phyloP scores from a whole-genome alignment of 2,888 invertebrate species.

The Drosophila formosana region DNA sequence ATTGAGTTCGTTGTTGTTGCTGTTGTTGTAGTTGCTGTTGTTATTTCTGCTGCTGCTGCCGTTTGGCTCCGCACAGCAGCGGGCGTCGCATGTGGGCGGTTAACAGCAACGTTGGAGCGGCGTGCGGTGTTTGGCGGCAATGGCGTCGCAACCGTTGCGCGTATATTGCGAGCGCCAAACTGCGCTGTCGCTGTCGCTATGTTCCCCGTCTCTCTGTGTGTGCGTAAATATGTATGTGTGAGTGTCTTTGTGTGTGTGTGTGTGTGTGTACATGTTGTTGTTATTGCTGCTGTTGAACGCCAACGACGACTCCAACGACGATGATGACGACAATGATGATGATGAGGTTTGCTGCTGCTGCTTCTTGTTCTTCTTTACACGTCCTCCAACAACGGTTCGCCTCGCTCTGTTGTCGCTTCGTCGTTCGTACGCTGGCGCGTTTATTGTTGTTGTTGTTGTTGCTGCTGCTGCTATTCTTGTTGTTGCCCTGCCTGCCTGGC shows the following conservation, averaged over 20 bases:
- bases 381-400: slow-evolving; percentile 74
- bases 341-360: slow-evolving; percentile 63
- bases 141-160: slow-evolving; percentile 63
- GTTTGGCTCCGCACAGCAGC: slow-evolving; percentile 55
- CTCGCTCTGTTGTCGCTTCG: slow-evolving; percentile 55
- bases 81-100: slow-evolving; percentile 72
- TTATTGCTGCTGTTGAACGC: slow-evolving; percentile 57
- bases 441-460: slow-evolving; percentile 35
- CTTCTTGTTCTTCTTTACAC: slow-evolving; percentile 78
- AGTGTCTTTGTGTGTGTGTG: slow-evolving; percentile 43
- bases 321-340: slow-evolving; percentile 35
- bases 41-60: slow-evolving; percentile 45
- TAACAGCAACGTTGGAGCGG: slow-evolving; percentile 66
- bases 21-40: slow-evolving; percentile 29
- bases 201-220: slow-evolving; percentile 34
- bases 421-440: slow-evolving; percentile 66
- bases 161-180: slow-evolving; percentile 70
- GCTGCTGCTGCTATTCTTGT: slow-evolving; percentile 27
- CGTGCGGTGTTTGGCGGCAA: slow-evolving; percentile 40
- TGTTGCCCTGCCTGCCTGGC: slow-evolving; percentile 55
- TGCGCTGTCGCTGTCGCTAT: slow-evolving; percentile 54
- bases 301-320: slow-evolving; percentile 32
- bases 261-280: slow-evolving; percentile 50
- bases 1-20: slow-evolving; percentile 52
- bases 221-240: slow-evolving; percentile 36